These are phyloP conservation scores for Harpalus rubripes DNA, from an alignment of 2,888 invertebrate species.

Conservation along the genomic window DNA sequence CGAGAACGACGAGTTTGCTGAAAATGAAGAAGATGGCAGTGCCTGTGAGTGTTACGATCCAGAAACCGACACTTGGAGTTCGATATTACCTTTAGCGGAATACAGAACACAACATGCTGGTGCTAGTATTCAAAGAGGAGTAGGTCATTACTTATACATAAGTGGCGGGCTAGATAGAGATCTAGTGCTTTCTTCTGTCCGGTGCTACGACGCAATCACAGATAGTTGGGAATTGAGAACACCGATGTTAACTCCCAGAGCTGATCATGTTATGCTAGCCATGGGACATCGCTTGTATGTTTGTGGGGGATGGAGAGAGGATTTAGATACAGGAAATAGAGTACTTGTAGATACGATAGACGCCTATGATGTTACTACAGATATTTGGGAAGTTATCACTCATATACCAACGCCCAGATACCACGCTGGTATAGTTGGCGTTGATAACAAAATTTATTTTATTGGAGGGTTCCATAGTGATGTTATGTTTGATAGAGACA, in stretches of 20 bases:
- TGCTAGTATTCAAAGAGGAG: constrained; percentile 76
- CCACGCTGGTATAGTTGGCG: constrained; percentile 83
- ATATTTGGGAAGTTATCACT: constrained; percentile 82
- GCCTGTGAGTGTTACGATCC: constrained; percentile 83
- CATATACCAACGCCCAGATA: constrained; percentile 83
- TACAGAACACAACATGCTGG: constrained; percentile 82
- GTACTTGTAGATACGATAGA: constrained; percentile 83
- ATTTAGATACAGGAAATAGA: constrained; percentile 78
- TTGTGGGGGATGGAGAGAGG: constrained; percentile 84
- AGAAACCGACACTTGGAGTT: constrained; percentile 80
- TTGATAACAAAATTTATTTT: constrained; percentile 82
- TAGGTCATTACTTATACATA: constrained; percentile 76
- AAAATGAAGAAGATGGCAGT: constrained; percentile 75
- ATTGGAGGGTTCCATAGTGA: constrained; percentile 85
- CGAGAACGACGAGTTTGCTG: constrained; percentile 79
- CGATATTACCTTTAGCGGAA: constrained; percentile 79
- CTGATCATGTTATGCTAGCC: constrained; percentile 83
- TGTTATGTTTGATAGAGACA: constrained; percentile 84
- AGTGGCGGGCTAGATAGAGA: constrained; percentile 81
- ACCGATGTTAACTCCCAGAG: constrained; percentile 81
- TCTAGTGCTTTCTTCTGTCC: constrained; percentile 77
- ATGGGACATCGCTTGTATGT: constrained; percentile 81
- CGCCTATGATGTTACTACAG: constrained; percentile 80
- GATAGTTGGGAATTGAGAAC: constrained; percentile 80
- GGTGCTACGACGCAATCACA: constrained; percentile 78